phyloP scores from a whole-genome alignment of 1,140 invertebrate species.

The Rhopalosiphum maidis region DNA sequence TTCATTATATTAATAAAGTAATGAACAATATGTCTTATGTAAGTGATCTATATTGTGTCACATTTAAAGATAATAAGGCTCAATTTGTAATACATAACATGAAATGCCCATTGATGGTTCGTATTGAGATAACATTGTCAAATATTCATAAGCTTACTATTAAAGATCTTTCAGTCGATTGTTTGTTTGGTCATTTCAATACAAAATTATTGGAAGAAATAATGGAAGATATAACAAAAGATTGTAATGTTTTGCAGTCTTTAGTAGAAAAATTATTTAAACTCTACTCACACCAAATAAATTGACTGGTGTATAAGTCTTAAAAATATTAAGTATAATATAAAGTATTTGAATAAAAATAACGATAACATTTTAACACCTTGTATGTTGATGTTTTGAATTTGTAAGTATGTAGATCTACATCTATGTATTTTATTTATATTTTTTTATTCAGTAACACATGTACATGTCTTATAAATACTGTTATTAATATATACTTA shows the following conservation, averaged over 20 bases:
- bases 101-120: not conserved
- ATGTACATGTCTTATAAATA: not conserved
- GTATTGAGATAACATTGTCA: constrained; percentile 9
- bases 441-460: not conserved
- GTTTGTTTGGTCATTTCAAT: constrained; percentile 25
- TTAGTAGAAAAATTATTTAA: constrained; percentile 33
- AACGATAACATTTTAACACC: not conserved
- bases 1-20: constrained; percentile 18
- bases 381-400: not conserved
- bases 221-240: not conserved
- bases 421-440: not conserved
- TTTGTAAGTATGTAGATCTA: not conserved
- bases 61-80: constrained; percentile 38
- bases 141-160: constrained; percentile 48
- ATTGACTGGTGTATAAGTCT: not conserved
- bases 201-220: not conserved
- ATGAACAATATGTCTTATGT: constrained; percentile 32
- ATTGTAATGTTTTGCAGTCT: constrained; percentile 40
- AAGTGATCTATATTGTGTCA: not conserved
- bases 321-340: not conserved
- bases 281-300: not conserved
- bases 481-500: not conserved
- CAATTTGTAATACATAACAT: constrained; percentile 35
- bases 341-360: not conserved
- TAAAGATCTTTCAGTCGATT: constrained; percentile 18